Evolutionary conservation across 2,888 invertebrate species (phyloP).

Genomic region (Chirona hameri): DNA sequence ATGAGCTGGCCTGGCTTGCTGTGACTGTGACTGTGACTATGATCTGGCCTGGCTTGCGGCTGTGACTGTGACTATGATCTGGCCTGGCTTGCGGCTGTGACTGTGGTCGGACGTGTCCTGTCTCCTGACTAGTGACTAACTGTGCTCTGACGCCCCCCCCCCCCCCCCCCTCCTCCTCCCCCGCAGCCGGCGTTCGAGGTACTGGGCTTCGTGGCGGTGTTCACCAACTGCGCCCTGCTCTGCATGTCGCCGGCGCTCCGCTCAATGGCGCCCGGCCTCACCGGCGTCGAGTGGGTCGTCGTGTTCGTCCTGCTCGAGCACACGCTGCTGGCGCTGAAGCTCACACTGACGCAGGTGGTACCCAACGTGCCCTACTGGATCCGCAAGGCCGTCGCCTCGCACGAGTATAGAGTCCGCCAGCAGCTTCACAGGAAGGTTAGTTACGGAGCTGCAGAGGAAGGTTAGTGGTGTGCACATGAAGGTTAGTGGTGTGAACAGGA

Average conservation of each 20-base stretch:
- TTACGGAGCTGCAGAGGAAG: background rate
- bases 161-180: background rate
- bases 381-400: constrained; percentile 37
- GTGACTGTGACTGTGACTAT: no score
- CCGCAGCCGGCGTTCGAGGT: constrained; percentile 62
- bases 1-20: no score
- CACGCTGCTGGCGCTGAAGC: constrained; percentile 36
- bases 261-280: constrained; percentile 48
- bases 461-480: background rate
- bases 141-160: no score
- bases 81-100: no score
- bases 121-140: no score
- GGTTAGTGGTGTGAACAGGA: no score
- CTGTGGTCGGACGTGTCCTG: no score
- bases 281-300: constrained; percentile 54
- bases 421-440: constrained; percentile 38
- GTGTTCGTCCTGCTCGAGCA: constrained; percentile 54
- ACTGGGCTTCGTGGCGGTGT: constrained; percentile 63
- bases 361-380: constrained; percentile 39
- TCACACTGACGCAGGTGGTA: constrained; percentile 36
- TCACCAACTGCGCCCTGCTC: constrained; percentile 70
- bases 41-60: no score
- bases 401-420: constrained; percentile 37
- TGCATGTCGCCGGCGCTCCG: constrained; percentile 64
- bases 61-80: no score